phyloP scores from a whole-genome alignment of 2,888 invertebrate species.

The Yponomeuta malinellus region DNA sequence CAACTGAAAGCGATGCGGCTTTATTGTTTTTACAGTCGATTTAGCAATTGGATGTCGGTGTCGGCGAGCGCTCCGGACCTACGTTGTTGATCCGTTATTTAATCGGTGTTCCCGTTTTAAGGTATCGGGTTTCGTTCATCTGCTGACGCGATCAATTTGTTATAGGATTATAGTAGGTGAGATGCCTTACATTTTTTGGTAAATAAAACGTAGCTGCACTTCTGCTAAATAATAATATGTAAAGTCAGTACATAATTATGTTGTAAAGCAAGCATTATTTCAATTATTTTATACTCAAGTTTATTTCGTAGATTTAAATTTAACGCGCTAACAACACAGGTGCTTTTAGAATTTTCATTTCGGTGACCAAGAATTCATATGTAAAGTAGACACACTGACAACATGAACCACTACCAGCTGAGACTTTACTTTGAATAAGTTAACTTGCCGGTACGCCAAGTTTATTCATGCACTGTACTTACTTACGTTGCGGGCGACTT shows the following conservation, averaged over 20 bases:
- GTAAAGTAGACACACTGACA: too few relatives aligned
- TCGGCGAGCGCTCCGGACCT: background rate
- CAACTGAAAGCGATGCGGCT: conserved; percentile 28
- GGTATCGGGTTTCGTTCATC: background rate
- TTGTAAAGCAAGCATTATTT: background rate
- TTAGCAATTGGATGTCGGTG: conserved; percentile 3
- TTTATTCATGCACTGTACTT: too few relatives aligned
- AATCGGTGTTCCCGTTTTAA: background rate
- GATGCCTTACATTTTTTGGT: background rate
- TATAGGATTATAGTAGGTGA: background rate
- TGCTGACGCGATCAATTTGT: background rate
- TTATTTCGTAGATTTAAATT: too few relatives aligned
- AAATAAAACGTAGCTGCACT: background rate
- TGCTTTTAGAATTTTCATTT: too few relatives aligned
- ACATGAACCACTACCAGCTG: too few relatives aligned
- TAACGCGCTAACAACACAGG: too few relatives aligned
- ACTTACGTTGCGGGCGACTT: too few relatives aligned
- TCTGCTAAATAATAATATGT: background rate
- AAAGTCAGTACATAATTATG: background rate
- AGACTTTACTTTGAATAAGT: too few relatives aligned
- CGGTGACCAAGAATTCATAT: too few relatives aligned
- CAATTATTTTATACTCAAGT: too few relatives aligned
- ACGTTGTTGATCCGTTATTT: background rate
- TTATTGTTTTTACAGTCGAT: conserved; percentile 15
- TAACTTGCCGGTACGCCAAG: too few relatives aligned